Evolutionary conservation across 2,888 invertebrate species (phyloP), one percentile per base, ranked within the genome.

Genomic region (Diaprepes abbreviatus): DNA sequence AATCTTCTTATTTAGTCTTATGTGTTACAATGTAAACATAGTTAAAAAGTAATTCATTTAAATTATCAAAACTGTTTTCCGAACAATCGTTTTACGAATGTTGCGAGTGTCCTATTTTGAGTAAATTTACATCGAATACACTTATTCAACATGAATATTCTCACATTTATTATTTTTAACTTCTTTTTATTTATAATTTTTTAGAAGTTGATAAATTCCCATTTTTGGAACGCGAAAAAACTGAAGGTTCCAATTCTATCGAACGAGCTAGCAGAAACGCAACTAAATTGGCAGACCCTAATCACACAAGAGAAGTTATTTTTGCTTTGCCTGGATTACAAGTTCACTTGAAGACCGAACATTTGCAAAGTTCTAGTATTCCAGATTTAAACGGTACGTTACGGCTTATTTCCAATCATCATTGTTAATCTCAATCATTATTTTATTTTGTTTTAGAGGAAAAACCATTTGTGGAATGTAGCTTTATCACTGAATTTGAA

Each of bases 401-500:
- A 12, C 62, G n/a, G 31, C 12, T 10, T 24, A 35, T 9, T n/a
- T 12, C 9, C 1, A 5, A 5, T 5, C 5, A 10, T 45, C n/a
- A n/a, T n/a, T n/a, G n/a, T n/a, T n/a, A n/a, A n/a, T n/a, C n/a
- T n/a, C n/a, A n/a, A n/a, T n/a, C n/a, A n/a, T n/a, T 9, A 35
- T 66, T 40, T 5, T 33, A 7, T 66, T 48, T 55, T 14, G 16
- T 68, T 60, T 14, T 78, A 92, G 93, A 90, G 76, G 89, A 90
- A 63, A 95, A 95, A 83, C 96, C 97, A 1, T 88, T 91, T 55
- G 97, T 98, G 28, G 93, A 96, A 78, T 97, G 97, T 86, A 96
- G 96, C 83, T 98, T 99, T 84, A 96, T 98, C 70, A 98, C 98
- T 1, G 97, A 98, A 85, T 98, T 99, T 85, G 97, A 98, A 83